A percentile compares a stretch with the other conserved stretches of the same genome.
phyloP scores from a whole-genome alignment of 1,140 invertebrate genomes.

The Bombus impatiens region DNA sequence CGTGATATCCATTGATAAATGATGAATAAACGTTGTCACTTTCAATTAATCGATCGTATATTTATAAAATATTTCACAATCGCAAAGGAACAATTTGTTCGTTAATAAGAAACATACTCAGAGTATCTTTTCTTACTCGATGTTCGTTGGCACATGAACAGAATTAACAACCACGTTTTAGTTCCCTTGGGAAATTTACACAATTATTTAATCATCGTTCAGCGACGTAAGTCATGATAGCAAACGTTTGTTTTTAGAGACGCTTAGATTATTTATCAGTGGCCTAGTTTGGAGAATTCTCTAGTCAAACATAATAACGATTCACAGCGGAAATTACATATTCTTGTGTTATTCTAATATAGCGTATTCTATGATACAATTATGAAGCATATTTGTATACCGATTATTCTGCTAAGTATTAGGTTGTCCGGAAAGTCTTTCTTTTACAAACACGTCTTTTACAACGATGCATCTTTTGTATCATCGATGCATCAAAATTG shows the following conservation, averaged over 20 bases:
- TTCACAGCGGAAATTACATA: too few relatives aligned
- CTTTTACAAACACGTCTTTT: too few relatives aligned
- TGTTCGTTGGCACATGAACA: neutral
- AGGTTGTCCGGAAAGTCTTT: too few relatives aligned
- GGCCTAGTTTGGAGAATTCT: too few relatives aligned
- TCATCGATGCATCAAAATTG: too few relatives aligned
- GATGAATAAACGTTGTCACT: neutral
- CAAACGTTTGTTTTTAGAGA: neutral
- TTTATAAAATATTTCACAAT: neutral
- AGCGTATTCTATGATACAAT: too few relatives aligned
- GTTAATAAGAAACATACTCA: neutral
- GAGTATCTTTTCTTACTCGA: too few relatives aligned
- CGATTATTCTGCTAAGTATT: too few relatives aligned
- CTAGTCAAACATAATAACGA: too few relatives aligned
- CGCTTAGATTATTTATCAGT: neutral
- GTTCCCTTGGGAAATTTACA: neutral
- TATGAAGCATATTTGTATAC: too few relatives aligned
- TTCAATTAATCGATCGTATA: neutral
- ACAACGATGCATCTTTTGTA: too few relatives aligned
- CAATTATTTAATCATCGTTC: conserved; percentile 7
- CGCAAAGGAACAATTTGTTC: neutral
- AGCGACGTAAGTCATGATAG: neutral
- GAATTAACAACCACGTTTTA: neutral
- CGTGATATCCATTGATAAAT: conserved; percentile 11
- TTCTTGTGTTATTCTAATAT: too few relatives aligned